Base-by-base conservation (phyloP, 2,797 vertebrate species). In the Leuciscus waleckii region DNA sequence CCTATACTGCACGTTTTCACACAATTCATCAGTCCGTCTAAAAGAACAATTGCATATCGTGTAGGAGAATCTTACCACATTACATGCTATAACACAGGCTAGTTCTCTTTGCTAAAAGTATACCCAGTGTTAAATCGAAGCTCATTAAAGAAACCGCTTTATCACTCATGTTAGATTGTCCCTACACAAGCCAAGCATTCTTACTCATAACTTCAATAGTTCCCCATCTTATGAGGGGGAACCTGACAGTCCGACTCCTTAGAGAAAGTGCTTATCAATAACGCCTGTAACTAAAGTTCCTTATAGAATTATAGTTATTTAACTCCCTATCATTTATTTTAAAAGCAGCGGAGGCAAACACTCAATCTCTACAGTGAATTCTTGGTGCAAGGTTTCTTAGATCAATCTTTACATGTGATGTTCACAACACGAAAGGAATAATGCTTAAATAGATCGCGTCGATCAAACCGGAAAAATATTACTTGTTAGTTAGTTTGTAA, bases 261-360 rank as follows among this genome's bases (percentile, higher is more conserved):
- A 69, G 56, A 83, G 81, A 87, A 84, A 87, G 82, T 82, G 75
- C 86, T 73, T n/a, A 19, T 37, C 21, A 11, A 63, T 77, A 58
- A 83, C 71, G 37, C 46, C 80, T 61, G 61, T 39, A 79, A 76
- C 82, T 81, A n/a, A 56, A 58, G 69, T 82, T 76, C 70, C 56
- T n/a, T 79, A 61, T 1, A 56, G 9, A 10, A 43, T 74, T 61
- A 74, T 56, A 58, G 70, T 51, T 35, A 63, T 35, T 83, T 80
- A 68, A 80, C 75, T 79, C 65, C 43, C 71, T 79, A 82, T 7
- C 14, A 39, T 63, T n/a, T 67, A 75, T 29, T 75, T 73, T 26
- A 65, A 83, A 87, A 76, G 82, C 73, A 76, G 63, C 37, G 21
- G n/a, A 80, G 35, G 78, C 63, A 67, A 73, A 11, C 32, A 41